Conservation (phyloP, 2,113 vertebrate genomes). For the Zosterops pallidus region DNA sequence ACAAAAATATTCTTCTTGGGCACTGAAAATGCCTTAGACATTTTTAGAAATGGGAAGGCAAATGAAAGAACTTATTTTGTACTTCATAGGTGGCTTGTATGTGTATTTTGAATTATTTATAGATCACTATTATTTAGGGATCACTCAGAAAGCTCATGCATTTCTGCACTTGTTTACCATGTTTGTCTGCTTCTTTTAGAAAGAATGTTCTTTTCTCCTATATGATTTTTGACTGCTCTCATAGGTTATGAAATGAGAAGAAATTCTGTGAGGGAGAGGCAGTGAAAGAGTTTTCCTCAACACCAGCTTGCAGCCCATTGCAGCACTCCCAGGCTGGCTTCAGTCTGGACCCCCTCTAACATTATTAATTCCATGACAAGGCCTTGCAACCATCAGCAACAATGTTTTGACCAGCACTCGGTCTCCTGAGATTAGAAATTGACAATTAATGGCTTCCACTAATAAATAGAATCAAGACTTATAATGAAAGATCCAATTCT, state of each 20-base stretch:
- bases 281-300: background rate
- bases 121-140: slow-evolving; percentile 33
- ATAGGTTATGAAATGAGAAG: background rate
- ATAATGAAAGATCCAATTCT: slow-evolving; percentile 17
- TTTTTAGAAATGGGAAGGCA: slow-evolving; percentile 22
- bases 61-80: slow-evolving; percentile 23
- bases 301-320: background rate
- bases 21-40: background rate
- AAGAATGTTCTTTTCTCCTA: background rate
- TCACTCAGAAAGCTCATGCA: background rate
- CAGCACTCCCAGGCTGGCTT: background rate
- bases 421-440: slow-evolving; percentile 7
- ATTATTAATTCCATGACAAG: background rate
- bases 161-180: slow-evolving; percentile 34
- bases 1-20: background rate
- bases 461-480: slow-evolving; percentile 20
- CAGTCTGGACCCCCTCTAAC: background rate
- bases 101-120: slow-evolving; percentile 34
- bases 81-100: background rate
- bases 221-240: background rate
- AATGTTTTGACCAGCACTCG: background rate
- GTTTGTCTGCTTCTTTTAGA: background rate
- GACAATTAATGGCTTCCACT: slow-evolving; percentile 33
- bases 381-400: background rate
- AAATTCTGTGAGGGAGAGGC: background rate